Conservation (phyloP, 2,797 vertebrate species). For the Borostomias antarcticus region DNA sequence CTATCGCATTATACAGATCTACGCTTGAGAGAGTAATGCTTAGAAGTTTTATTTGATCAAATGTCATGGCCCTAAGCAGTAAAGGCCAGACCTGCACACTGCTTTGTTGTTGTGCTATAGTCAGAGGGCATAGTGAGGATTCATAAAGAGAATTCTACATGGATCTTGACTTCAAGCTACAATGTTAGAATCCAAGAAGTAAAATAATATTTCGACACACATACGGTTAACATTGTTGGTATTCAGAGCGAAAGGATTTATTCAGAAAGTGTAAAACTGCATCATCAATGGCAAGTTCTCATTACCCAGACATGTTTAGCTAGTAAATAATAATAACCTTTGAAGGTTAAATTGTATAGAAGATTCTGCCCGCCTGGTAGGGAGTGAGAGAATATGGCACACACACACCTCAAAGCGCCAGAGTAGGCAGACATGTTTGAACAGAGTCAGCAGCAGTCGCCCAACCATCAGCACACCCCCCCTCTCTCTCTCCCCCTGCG, state of each 20-base stretch:
- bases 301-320: background rate
- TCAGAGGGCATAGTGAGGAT: too few species aligned
- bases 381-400: constrained; percentile 11
- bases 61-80: constrained; percentile 45
- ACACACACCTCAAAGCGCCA: constrained; percentile 51
- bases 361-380: constrained; percentile 54
- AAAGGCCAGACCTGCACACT: constrained; percentile 39
- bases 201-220: too few species aligned
- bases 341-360: constrained; percentile 32
- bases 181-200: background rate
- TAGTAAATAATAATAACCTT: constrained; percentile 22
- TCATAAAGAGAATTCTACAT: too few species aligned
- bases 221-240: too few species aligned
- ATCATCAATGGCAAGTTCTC: too few species aligned
- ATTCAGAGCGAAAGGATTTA: too few species aligned
- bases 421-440: constrained; percentile 68
- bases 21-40: constrained; percentile 16
- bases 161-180: background rate
- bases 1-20: too few species aligned
- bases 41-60: constrained; percentile 28
- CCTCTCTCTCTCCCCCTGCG: constrained; percentile 25
- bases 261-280: too few species aligned
- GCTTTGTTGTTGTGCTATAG: too few species aligned
- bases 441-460: constrained; percentile 62
- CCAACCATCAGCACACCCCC: constrained; percentile 39